Evolutionary conservation across 2,113 vertebrate genomes (phyloP), one percentile per base, ranked within the genome.

Genomic region (Petrocephalus microphthalmus): DNA sequence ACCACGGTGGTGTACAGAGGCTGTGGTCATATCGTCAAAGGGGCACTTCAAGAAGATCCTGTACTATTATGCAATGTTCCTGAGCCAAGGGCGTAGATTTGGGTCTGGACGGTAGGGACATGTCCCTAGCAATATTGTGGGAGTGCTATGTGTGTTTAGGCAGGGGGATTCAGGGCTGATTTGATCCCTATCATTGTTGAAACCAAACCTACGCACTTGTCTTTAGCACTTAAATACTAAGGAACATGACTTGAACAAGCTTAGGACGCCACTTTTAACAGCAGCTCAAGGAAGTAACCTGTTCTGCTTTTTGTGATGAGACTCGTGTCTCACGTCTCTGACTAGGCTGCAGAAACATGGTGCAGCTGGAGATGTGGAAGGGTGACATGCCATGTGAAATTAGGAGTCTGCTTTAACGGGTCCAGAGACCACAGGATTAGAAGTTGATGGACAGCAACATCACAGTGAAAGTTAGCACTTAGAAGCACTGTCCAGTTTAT

Each of bases 21-120:
- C 33, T 45, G 56, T 60, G 11, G 51, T n/a, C 5, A 20, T 74
- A 83, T 49, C 3, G 22, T 85, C 29, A 19, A 37, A 60, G 19
- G 74, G 52, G 20, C 29, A 42, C 87, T n/a, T 19, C 20, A 29
- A 82, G 20, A 37, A 45, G n/a, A 15, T 57, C 33, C 45, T 78
- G 20, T 88, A n/a, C 81, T 83, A 64, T 42, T 84, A 60, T 57
- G 54, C 78, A 60, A 56, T 82, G 51, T 47, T 67, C 60, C 60
- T 67, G 60, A 67, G 60, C 60, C 60, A 67, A 29, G 60, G 60
- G 60, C 10, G 10, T 67, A 29, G 60, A 67, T 67, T 67, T 67
- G 10, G n/a, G 60, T 67, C 25, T 29, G 60, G n/a, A 67, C 11
- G 8, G 60, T 29, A 13, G 60, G 25, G 60, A 29, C 10, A n/a